A percentile compares a stretch with the other conserved stretches of the same genome.
Evolutionary conservation across 2,797 vertebrate species (phyloP).

Genomic region (Aulostomus chinensis): DNA sequence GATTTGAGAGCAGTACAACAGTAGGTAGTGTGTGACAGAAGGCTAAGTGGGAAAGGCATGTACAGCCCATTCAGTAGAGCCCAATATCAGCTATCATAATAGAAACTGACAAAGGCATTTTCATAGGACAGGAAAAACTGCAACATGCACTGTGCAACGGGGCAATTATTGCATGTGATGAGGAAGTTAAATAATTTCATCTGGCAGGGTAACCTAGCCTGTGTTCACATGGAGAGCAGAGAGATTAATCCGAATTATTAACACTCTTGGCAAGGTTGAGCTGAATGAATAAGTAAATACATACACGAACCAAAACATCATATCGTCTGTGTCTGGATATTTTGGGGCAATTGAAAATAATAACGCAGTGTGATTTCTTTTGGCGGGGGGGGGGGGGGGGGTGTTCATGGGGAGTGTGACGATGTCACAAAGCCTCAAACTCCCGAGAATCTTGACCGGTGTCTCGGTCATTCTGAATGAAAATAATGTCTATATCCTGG

Average conservation of each 20-base stretch:
- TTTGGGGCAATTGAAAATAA: too few species aligned
- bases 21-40: constrained; percentile 61
- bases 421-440: too few species aligned
- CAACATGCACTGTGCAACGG: constrained; percentile 41
- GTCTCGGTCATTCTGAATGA: too few species aligned
- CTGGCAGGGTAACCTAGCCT: constrained; percentile 27
- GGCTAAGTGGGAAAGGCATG: constrained; percentile 63
- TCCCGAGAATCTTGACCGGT: too few species aligned
- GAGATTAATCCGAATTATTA: constrained; percentile 16
- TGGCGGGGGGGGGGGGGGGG: too few species aligned
- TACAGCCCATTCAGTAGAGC: constrained; percentile 50
- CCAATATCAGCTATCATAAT: constrained; percentile 58
- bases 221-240: constrained; percentile 27
- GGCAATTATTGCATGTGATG: constrained; percentile 51
- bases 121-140: constrained; percentile 35
- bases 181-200: constrained; percentile 44
- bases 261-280: background rate
- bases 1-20: constrained; percentile 61
- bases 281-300: too few species aligned
- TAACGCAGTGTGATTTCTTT: too few species aligned
- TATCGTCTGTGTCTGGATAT: background rate
- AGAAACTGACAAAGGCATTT: constrained; percentile 68
- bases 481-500: too few species aligned
- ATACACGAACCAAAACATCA: background rate
- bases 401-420: too few species aligned